Percentiles rank a stretch among this genome's conserved stretches.
These are phyloP conservation scores for Mobula birostris DNA, from an alignment of 2,113 vertebrate species.

Conservation along the genomic window DNA sequence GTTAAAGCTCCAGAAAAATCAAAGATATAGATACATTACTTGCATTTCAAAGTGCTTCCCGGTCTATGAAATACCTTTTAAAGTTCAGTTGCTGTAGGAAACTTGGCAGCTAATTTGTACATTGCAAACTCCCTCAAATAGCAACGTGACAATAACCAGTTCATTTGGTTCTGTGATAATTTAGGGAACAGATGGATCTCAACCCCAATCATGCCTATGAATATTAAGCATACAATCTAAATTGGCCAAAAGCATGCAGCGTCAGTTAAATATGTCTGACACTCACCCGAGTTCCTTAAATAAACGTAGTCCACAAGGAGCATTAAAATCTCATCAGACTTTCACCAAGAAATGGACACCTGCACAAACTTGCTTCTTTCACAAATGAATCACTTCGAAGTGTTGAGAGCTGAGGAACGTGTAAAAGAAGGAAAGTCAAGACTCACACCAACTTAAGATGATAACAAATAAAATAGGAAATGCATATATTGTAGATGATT, in stretches of 20 bases:
- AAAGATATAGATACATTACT: too few species aligned
- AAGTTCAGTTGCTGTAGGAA: background rate
- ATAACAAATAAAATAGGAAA: background rate
- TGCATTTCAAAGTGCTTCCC: too few species aligned
- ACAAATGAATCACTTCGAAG: background rate
- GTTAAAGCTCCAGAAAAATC: too few species aligned
- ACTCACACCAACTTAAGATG: background rate
- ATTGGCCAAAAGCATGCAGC: background rate
- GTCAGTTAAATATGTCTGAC: background rate
- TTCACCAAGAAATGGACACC: background rate
- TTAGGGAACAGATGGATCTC: background rate
- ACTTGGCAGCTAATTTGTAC: background rate
- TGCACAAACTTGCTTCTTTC: background rate
- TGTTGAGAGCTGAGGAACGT: background rate
- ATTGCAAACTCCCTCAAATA: background rate
- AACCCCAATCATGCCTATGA: background rate
- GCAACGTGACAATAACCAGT: background rate
- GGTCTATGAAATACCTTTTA: background rate
- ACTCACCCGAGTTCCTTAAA: background rate
- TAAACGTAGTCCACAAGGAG: background rate
- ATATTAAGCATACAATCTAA: background rate
- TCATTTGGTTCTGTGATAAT: background rate
- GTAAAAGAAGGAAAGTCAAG: background rate
- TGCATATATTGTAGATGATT: background rate
- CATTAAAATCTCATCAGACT: background rate